Evolutionary conservation across 2,113 vertebrate genomes (phyloP).

Genomic region (Nothobranchius furzeri): DNA sequence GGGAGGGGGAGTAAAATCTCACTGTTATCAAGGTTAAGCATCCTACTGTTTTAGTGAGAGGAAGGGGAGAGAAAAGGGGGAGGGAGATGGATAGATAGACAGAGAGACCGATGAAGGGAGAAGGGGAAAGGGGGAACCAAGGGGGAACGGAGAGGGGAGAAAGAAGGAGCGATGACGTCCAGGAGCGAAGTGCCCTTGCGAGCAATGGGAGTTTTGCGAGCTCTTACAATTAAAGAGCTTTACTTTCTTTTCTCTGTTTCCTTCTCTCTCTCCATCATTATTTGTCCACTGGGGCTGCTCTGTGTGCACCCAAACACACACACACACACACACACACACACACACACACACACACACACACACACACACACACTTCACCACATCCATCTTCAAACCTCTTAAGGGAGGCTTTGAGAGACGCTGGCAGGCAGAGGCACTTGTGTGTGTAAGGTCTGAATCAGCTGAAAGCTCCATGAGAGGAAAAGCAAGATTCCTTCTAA

Average conservation of each 20-base stretch:
- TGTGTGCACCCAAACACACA: slow-evolving; percentile 48
- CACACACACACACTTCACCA: slow-evolving; percentile 50
- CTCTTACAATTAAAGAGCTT: slow-evolving; percentile 73
- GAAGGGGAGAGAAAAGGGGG: slow-evolving; percentile 66
- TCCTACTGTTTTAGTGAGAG: slow-evolving; percentile 77
- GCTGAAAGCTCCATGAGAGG: slow-evolving; percentile 48
- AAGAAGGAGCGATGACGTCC: slow-evolving; percentile 66
- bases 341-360: slow-evolving; percentile 52
- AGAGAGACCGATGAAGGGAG: slow-evolving; percentile 64
- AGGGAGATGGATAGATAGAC: slow-evolving; percentile 75
- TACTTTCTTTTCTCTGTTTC: slow-evolving; percentile 59
- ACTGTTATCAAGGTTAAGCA: slow-evolving; percentile 82
- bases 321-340: slow-evolving; percentile 45
- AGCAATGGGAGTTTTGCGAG: slow-evolving; percentile 71
- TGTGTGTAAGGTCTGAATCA: slow-evolving; percentile 59
- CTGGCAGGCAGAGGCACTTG: slow-evolving; percentile 59
- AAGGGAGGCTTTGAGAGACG: slow-evolving; percentile 66
- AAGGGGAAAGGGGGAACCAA: slow-evolving; percentile 49
- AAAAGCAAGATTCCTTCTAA: slow-evolving; percentile 28
- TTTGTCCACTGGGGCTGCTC: slow-evolving; percentile 73
- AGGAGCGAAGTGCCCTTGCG: slow-evolving; percentile 72
- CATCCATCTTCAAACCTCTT: slow-evolving; percentile 75
- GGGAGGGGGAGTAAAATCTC: slow-evolving; percentile 66
- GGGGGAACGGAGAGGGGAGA: slow-evolving; percentile 56
- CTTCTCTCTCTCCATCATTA: slow-evolving; percentile 70